phyloP scores from a whole-genome alignment of 2,888 invertebrate genomes.

The Parthenolecanium corni region DNA sequence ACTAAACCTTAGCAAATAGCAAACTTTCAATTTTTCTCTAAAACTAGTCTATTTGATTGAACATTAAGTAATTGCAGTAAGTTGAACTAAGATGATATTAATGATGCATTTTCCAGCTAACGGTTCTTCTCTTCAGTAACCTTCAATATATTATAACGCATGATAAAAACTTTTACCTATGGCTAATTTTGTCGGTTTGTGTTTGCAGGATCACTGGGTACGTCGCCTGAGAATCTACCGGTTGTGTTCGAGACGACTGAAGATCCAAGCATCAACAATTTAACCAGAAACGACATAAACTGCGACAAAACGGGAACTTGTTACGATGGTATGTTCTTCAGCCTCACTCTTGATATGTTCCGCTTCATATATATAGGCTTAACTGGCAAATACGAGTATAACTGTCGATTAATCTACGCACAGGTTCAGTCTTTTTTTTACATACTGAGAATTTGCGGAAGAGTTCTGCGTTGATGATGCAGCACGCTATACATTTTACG shows the following conservation, averaged over 20 bases:
- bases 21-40: too few species aligned
- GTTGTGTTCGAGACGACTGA: conserved; percentile 66
- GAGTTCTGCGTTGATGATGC: neutral
- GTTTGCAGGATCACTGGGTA: conserved; percentile 43
- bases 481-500: neutral
- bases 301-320: conserved; percentile 92
- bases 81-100: too few species aligned
- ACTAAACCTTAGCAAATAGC: too few species aligned
- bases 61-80: too few species aligned
- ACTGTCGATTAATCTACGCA: neutral
- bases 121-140: too few species aligned
- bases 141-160: too few species aligned
- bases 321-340: conserved; percentile 70
- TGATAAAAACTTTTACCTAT: too few species aligned
- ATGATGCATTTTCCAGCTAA: too few species aligned
- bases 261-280: conserved; percentile 58
- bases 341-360: neutral
- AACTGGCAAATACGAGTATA: neutral
- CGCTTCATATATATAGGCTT: neutral
- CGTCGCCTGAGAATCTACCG: conserved; percentile 48
- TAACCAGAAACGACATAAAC: conserved; percentile 68
- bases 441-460: neutral
- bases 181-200: conserved; percentile 26
- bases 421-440: neutral
- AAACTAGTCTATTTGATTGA: too few species aligned